Percentiles rank a stretch among this genome's conserved stretches.
These are phyloP conservation scores for Furcula furcula DNA, from an alignment of 2,888 invertebrate species.

Conservation along the genomic window DNA sequence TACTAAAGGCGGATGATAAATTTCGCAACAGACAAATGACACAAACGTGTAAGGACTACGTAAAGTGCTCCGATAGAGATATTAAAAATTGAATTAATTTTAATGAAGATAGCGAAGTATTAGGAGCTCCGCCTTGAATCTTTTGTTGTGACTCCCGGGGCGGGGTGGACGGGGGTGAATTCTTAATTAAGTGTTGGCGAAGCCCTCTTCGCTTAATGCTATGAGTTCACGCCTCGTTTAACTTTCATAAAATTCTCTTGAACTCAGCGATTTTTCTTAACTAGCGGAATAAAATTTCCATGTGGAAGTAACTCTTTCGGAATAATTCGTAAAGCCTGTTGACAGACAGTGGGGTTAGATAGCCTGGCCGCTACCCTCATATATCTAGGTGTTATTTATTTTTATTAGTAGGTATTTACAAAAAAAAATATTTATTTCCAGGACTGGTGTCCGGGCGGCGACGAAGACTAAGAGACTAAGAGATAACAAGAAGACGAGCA, in stretches of 20 bases:
- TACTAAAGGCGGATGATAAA: too few relatives aligned
- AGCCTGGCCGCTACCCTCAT: too few relatives aligned
- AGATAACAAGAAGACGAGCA: too few relatives aligned
- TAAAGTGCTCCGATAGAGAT: conserved; percentile 25
- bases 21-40: conserved; percentile 46
- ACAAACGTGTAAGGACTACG: conserved; percentile 45
- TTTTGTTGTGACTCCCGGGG: conserved; percentile 70
- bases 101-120: conserved; percentile 62
- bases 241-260: conserved; percentile 77
- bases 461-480: too few relatives aligned
- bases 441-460: too few relatives aligned
- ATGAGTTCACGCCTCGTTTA: conserved; percentile 78
- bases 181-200: conserved; percentile 79
- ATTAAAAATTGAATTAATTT: conserved; percentile 71
- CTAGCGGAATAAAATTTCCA: conserved; percentile 61
- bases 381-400: too few relatives aligned
- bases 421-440: too few relatives aligned
- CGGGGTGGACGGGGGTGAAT: conserved; percentile 59
- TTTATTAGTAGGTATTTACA: too few relatives aligned
- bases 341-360: too few relatives aligned
- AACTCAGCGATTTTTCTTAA: conserved; percentile 74
- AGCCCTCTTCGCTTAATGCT: conserved; percentile 77
- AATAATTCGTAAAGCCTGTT: conserved; percentile 10
- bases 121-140: conserved; percentile 51
- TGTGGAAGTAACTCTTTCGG: conserved; percentile 28